phyloP scores from a whole-genome alignment of 2,797 vertebrate species.

The Sebastes matsubarae region DNA sequence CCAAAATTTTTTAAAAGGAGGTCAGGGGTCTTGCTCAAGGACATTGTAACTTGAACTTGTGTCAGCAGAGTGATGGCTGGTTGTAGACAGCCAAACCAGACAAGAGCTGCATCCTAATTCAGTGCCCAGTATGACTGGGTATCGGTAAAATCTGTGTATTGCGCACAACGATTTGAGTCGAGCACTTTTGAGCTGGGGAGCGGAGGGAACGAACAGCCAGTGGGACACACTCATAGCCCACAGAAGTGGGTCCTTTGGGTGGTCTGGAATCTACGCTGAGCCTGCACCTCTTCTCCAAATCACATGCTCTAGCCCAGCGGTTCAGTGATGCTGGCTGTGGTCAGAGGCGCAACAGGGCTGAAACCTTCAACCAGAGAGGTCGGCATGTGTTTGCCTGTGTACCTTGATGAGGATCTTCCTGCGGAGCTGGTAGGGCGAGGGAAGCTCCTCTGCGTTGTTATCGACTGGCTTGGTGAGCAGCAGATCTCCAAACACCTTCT shows the following conservation, averaged over 20 bases:
- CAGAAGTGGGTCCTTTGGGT: background rate
- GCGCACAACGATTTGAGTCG: too few species aligned
- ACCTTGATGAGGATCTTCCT: constrained; percentile 98
- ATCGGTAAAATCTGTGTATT: too few species aligned
- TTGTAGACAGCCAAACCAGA: too few species aligned
- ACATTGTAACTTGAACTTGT: background rate
- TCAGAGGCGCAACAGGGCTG: too few species aligned
- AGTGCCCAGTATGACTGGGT: too few species aligned
- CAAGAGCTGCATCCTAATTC: background rate
- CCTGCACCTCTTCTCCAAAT: background rate
- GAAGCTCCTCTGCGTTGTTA: constrained; percentile 90
- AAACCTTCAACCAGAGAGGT: background rate
- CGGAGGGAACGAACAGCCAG: too few species aligned
- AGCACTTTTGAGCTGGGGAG: rapidly evolving
- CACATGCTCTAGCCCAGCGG: background rate
- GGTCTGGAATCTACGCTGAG: background rate
- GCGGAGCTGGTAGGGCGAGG: constrained; percentile 94
- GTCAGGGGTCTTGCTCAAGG: background rate
- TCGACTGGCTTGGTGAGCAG: constrained; percentile 95
- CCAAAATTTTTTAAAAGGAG: background rate
- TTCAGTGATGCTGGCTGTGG: background rate
- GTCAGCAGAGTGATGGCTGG: background rate
- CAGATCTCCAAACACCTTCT: constrained; percentile 95
- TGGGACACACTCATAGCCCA: background rate
- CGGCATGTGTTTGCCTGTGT: too few species aligned